Evolutionary conservation across 2,113 vertebrate genomes (phyloP), one percentile per base, ranked within the genome.

Genomic region (Hipposideros armiger): DNA sequence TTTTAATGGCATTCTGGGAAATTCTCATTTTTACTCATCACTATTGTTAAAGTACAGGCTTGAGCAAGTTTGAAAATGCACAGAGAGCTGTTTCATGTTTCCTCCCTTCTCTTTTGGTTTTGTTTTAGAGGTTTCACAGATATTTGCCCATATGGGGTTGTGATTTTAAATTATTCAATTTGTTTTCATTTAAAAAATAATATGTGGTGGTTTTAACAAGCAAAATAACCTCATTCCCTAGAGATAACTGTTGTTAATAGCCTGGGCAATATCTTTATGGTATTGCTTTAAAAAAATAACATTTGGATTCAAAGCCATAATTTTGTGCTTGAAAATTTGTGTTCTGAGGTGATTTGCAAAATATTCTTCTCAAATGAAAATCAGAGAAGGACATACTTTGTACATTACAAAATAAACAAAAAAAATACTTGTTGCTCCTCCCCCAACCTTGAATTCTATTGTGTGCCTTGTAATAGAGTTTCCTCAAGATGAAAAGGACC

Each of bases 151-250:
- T 83, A 42, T 87, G 70, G 13, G 32, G 15, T 58, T 74, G 42
- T 36, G 64, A 64, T 92, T 90, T 85, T 88, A 90, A 89, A 91
- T 52, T 22, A 88, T 58, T 91, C 62, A 45, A 54, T 64, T 89
- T 90, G 20, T 86, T 96, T 87, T 94, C 22, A 40, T 70, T 89
- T 96, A 88, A 36, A 91, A 89, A 94, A 67, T 56, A 76, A 70
- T 54, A 60, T 5, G 1, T 58, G 50, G 30, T 19, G 26, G 28
- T 87, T 91, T 87, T 62, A 91, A 85, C 26, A 67, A 95, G 47
- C 36, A 16, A 95, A 94, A 82, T 87, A 80, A 69, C 69, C 50
- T 69, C 22, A 45, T 58, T 93, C 72, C 36, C 24, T 86, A 73
- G n/a, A 96, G 50, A 40, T 70, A 92, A 47, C 64, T 47, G 4